Evolutionary conservation across 2,797 vertebrate species (phyloP), one percentile per base, ranked within the genome.

Genomic region (Serranus cabrilla): DNA sequence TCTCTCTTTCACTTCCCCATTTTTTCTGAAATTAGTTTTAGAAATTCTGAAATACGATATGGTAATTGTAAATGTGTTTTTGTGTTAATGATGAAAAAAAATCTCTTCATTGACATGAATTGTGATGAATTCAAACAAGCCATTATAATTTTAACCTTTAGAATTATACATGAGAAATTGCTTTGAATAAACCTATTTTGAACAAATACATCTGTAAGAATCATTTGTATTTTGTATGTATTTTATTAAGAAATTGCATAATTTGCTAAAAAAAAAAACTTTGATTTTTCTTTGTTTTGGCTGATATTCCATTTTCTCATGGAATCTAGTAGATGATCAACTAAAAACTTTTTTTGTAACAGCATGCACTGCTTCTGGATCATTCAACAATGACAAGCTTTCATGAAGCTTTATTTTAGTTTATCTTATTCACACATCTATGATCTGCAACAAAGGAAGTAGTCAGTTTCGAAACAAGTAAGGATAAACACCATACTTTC

Each of bases 131-230:
- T 80, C 31, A 42, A 63, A 57, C 11, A 20, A 71, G 18, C 34
- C 5, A n/a, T 55, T 43, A 20, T n/a, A 1, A 67, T 54, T 67
- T 59, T 27, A 54, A 40, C 25, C 43, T 25, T 11, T 55, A 52
- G n/a, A 61, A 18, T 69, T 52, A 61, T 65, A 20, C 68, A 60
- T 37, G 2, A 45, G 12, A 63, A 66, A 50, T 43, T 71, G 34
- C 74, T 85, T 82, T 78, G 17, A 89, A 81, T 86, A 85, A 81
- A 82, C 49, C 3, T 79, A 75, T 89, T 90, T 91, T 86, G 12
- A 76, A 75, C 39, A 83, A 84, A 75, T 60, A 66, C 45, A 69
- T 20, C 1, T 17, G 52, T 2, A 55, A 21, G 37, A 51, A 10
- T 56, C 0, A 21, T 39, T 64, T 59, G 12, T 67, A 13, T 74